A percentile compares a stretch with the other conserved stretches of the same genome.
These are phyloP conservation scores for Labeo catla DNA, from an alignment of 2,113 vertebrate species.

Conservation along the genomic window DNA sequence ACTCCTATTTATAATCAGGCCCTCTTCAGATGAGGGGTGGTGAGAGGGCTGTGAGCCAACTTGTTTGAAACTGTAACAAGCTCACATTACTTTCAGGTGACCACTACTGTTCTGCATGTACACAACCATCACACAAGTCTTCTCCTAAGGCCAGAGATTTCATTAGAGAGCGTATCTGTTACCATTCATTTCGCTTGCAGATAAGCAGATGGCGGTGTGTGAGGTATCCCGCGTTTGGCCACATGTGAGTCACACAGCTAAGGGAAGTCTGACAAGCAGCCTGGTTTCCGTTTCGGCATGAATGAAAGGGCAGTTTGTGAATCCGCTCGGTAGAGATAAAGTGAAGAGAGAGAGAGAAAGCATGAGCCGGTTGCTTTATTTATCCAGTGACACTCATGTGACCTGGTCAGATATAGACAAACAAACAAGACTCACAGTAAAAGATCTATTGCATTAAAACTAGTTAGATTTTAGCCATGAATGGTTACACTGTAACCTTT, in stretches of 20 bases:
- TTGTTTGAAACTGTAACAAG: constrained; percentile 54
- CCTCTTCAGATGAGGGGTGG: constrained; percentile 59
- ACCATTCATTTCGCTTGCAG: not conserved
- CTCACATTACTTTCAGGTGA: constrained; percentile 72
- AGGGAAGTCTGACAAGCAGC: constrained; percentile 31
- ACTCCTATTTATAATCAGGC: constrained; percentile 76
- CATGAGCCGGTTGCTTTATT: constrained; percentile 46
- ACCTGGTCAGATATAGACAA: constrained; percentile 73
- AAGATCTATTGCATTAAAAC: constrained; percentile 13
- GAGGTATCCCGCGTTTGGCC: not conserved
- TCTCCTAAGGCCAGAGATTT: constrained; percentile 1
- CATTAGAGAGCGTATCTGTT: not conserved
- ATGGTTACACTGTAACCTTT: constrained; percentile 26
- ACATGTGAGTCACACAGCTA: constrained; percentile 42
- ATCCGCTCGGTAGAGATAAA: constrained; percentile 66
- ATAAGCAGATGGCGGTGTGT: constrained; percentile 8
- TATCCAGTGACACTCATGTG: constrained; percentile 72
- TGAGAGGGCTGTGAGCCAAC: constrained; percentile 60
- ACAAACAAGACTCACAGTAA: constrained; percentile 39
- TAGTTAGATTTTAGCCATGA: constrained; percentile 14
- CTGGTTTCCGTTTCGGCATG: constrained; percentile 61
- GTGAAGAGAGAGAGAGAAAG: constrained; percentile 67
- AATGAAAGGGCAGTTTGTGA: constrained; percentile 64
- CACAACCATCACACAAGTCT: not conserved
- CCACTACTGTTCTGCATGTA: constrained; percentile 59